A percentile compares a stretch with the other conserved stretches of the same genome.
Conservation (phyloP, 2,113 vertebrate genomes). For the Petaurus breviceps region DNA sequence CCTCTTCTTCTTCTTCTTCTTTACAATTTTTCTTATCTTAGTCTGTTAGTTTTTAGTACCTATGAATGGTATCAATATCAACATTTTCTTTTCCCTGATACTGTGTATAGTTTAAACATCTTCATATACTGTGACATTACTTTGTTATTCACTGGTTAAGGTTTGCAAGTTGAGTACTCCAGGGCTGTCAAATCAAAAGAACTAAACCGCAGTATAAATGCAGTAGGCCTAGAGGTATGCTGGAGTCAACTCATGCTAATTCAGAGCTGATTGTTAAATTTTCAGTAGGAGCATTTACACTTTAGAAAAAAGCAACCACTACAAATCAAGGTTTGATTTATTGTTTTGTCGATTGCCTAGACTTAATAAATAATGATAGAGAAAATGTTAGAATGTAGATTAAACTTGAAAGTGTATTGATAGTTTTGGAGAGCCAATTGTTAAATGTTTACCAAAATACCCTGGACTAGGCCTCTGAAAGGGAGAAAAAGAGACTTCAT, state of each 20-base stretch:
- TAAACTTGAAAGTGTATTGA: neutral
- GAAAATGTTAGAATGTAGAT: neutral
- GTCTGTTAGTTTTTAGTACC: neutral
- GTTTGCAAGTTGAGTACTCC: neutral
- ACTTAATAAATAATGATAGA: neutral
- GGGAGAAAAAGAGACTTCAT: neutral
- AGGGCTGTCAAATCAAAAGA: neutral
- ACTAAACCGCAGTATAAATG: neutral
- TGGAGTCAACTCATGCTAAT: neutral
- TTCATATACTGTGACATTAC: neutral
- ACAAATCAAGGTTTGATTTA: neutral
- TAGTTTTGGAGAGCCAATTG: neutral
- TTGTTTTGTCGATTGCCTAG: neutral
- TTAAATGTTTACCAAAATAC: neutral
- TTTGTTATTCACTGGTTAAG: neutral
- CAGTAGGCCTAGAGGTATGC: neutral
- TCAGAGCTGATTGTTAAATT: neutral
- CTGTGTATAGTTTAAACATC: neutral
- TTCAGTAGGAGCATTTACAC: neutral
- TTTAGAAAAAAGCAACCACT: neutral
- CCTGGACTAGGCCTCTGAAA: neutral
- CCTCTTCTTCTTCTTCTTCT: neutral
- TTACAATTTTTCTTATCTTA: neutral
- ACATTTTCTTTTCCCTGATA: neutral
- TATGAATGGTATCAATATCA: neutral